These are phyloP conservation scores for Melanotaenia trifasciata DNA, from an alignment of 2,797 vertebrate genomes.

Conservation along the genomic window DNA sequence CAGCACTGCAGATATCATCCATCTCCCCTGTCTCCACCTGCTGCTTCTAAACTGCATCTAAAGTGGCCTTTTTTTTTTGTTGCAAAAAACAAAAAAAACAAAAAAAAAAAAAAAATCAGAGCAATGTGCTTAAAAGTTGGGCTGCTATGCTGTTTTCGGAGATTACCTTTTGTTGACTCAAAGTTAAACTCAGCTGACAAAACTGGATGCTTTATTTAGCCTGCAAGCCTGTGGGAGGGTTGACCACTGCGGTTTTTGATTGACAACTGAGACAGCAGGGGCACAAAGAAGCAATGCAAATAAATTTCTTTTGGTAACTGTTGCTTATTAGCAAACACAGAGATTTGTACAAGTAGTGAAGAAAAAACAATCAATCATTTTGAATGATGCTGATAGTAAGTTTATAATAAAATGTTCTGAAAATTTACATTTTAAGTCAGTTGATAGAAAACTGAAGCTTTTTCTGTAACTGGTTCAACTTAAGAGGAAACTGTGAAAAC, in stretches of 20 bases:
- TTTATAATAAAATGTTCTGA: background rate
- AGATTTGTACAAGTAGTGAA: slow-evolving; percentile 7
- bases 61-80: background rate
- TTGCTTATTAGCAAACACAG: slow-evolving; percentile 20
- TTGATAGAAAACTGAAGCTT: background rate
- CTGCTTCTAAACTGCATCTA: slow-evolving; percentile 17
- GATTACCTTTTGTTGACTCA: background rate
- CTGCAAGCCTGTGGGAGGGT: background rate
- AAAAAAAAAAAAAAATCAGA: slow-evolving; percentile 1
- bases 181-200: slow-evolving; percentile 1
- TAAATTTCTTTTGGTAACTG: slow-evolving; percentile 12
- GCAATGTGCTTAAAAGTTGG: background rate
- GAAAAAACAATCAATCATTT: background rate
- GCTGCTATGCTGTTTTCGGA: background rate
- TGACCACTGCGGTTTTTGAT: slow-evolving; percentile 7
- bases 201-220: background rate
- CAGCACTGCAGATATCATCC: slow-evolving; percentile 39
- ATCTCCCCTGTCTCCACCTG: slow-evolving; percentile 46
- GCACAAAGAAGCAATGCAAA: slow-evolving; percentile 21
- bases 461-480: background rate
- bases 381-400: background rate
- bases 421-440: background rate
- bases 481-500: too few relatives aligned
- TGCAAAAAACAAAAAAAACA: background rate
- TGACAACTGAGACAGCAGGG: slow-evolving; percentile 35